A percentile compares a stretch with the other conserved stretches of the same genome.
These are phyloP conservation scores for Epinephelus fuscoguttatus DNA, from an alignment of 2,113 vertebrate species.

Conservation along the genomic window DNA sequence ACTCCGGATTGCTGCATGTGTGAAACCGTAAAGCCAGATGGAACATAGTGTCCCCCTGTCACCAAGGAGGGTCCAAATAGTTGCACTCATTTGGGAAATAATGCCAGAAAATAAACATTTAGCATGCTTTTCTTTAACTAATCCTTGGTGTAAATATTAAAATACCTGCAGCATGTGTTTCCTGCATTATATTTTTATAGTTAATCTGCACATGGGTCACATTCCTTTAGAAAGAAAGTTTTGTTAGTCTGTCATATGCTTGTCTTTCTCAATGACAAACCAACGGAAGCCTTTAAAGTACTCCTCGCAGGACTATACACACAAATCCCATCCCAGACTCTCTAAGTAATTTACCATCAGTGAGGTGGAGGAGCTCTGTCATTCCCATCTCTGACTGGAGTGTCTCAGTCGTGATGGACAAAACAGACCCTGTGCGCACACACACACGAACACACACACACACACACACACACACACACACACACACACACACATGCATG, in stretches of 20 bases:
- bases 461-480: slow-evolving; percentile 21
- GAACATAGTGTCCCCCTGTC: neutral
- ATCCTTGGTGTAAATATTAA: neutral
- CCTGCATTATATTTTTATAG: slow-evolving; percentile 20
- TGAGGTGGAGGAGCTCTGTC: slow-evolving; percentile 54
- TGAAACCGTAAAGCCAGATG: slow-evolving; percentile 51
- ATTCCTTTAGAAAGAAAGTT: slow-evolving; percentile 22
- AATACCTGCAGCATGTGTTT: slow-evolving; percentile 8
- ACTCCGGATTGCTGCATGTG: slow-evolving; percentile 31
- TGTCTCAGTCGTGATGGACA: slow-evolving; percentile 63
- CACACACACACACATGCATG: slow-evolving; percentile 39
- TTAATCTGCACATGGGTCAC: slow-evolving; percentile 5
- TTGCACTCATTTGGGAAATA: neutral
- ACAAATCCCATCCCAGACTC: slow-evolving; percentile 51
- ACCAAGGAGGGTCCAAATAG: neutral
- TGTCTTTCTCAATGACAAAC: slow-evolving; percentile 26
- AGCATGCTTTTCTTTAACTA: neutral
- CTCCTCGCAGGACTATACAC: slow-evolving; percentile 7
- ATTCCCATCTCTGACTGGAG: slow-evolving; percentile 64
- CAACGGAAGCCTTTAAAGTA: slow-evolving; percentile 47
- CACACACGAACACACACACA: slow-evolving; percentile 18
- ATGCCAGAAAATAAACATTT: neutral
- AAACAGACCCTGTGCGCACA: slow-evolving; percentile 51
- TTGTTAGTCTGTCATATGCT: slow-evolving; percentile 8
- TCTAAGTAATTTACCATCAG: slow-evolving; percentile 60